These are phyloP conservation scores for Palaemon carinicauda DNA, from an alignment of 1,140 invertebrate species.

Conservation along the genomic window DNA sequence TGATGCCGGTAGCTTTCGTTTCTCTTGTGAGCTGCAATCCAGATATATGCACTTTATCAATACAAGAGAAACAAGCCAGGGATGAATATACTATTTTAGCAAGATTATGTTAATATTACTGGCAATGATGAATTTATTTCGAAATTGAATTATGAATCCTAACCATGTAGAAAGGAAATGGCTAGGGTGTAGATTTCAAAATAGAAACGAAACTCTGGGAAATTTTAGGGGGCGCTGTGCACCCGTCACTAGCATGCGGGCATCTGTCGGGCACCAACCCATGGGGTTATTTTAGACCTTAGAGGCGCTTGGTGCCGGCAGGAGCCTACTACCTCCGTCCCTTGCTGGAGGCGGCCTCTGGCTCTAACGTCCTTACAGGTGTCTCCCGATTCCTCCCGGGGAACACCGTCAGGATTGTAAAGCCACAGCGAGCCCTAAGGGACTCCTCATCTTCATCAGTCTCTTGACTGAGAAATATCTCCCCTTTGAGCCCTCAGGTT, in stretches of 20 bases:
- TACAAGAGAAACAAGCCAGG: no score
- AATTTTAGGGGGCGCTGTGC: no score
- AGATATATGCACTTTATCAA: no score
- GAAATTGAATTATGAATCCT: no score
- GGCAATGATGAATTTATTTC: no score
- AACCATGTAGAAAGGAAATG: no score
- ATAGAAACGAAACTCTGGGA: no score
- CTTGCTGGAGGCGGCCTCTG: background rate
- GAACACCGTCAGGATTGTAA: background rate
- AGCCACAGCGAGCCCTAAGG: background rate
- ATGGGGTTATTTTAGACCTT: constrained; percentile 47
- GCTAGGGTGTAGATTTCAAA: no score
- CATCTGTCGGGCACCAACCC: constrained; percentile 31
- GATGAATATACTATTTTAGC: no score
- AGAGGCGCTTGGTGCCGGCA: constrained; percentile 34
- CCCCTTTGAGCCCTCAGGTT: background rate
- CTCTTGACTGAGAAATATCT: background rate
- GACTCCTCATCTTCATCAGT: background rate
- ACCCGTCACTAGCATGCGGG: background rate
- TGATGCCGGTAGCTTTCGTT: no score
- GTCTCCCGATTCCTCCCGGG: background rate
- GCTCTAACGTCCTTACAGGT: background rate
- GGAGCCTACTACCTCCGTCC: constrained; percentile 24
- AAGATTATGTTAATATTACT: no score
- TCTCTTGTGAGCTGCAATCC: no score